phyloP scores from a whole-genome alignment of 1,140 invertebrate genomes.

The Microplitis mediator region DNA sequence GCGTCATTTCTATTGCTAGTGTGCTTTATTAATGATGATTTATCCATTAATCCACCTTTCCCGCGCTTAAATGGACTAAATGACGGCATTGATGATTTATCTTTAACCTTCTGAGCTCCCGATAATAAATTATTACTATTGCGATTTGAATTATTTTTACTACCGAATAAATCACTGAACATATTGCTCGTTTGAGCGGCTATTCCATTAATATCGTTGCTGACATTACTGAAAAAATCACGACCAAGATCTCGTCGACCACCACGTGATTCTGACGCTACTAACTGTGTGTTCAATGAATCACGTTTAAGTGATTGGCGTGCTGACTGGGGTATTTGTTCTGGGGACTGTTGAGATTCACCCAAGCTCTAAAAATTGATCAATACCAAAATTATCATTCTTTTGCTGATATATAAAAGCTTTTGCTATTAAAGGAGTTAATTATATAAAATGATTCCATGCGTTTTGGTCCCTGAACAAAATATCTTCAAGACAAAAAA shows the following conservation, averaged over 20 bases:
- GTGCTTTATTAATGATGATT: conserved; percentile 89
- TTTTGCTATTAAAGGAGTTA: too few relatives aligned
- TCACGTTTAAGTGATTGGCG: not conserved
- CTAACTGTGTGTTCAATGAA: conserved; percentile 50
- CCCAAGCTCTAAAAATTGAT: conserved; percentile 49
- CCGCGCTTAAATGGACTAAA: conserved; percentile 79
- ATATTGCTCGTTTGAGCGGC: conserved; percentile 88
- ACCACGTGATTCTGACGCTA: conserved; percentile 48
- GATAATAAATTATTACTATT: conserved; percentile 40
- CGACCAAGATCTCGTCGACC: conserved; percentile 65
- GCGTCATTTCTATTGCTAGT: conserved; percentile 67
- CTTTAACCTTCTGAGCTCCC: conserved; percentile 61
- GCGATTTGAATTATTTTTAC: conserved; percentile 58
- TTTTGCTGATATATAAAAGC: too few relatives aligned
- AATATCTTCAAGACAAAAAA: too few relatives aligned
- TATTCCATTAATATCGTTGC: conserved; percentile 86
- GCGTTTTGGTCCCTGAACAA: too few relatives aligned
- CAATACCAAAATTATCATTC: too few relatives aligned
- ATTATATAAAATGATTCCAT: too few relatives aligned
- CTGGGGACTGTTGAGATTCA: conserved; percentile 56
- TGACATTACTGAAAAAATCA: conserved; percentile 89
- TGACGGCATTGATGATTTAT: conserved; percentile 63
- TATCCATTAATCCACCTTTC: conserved; percentile 81
- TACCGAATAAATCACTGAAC: conserved; percentile 88
- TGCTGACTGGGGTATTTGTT: conserved; percentile 42